phyloP scores from a whole-genome alignment of 2,797 vertebrate genomes.

The Sphenodon punctatus region DNA sequence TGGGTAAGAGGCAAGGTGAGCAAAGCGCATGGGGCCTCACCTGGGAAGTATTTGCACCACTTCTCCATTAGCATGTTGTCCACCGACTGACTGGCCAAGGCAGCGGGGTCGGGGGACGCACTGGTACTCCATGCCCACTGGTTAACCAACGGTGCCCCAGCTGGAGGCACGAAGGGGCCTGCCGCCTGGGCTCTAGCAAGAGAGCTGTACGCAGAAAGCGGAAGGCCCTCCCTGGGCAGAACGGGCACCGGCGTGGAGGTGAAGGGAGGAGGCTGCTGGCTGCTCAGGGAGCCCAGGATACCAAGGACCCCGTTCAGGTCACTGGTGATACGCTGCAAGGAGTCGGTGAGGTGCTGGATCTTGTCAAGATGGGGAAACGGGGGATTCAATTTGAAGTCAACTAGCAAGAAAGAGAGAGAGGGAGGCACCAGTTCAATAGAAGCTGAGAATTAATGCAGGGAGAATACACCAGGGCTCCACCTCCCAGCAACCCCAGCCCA shows the following conservation, averaged over 20 bases:
- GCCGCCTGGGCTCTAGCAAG: not conserved
- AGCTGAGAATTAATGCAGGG: too few species aligned
- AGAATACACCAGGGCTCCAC: too few species aligned
- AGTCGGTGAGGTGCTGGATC: constrained; percentile 82
- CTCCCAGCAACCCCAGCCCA: too few species aligned
- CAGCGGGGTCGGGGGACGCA: not conserved
- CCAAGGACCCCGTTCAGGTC: constrained; percentile 85
- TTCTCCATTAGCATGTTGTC: constrained; percentile 79
- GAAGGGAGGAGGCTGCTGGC: constrained; percentile 42
- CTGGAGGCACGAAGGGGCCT: not conserved
- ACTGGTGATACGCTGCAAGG: constrained; percentile 84
- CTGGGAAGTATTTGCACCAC: constrained; percentile 86
- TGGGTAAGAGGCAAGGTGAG: not conserved
- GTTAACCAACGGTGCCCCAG: not conserved
- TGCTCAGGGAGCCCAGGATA: constrained; percentile 75
- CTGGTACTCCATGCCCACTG: constrained; percentile 68
- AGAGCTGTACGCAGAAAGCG: not conserved
- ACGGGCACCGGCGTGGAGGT: not conserved
- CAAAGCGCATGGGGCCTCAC: constrained; percentile 61
- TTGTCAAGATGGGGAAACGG: constrained; percentile 72
- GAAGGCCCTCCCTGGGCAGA: not conserved
- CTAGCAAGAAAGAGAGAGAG: constrained; percentile 12
- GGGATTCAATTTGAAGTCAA: not conserved
- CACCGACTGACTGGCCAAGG: constrained; percentile 50
- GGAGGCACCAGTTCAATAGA: too few species aligned